phyloP scores from a whole-genome alignment of 23 tunicate genomes.

The Ciona savignyi region DNA sequence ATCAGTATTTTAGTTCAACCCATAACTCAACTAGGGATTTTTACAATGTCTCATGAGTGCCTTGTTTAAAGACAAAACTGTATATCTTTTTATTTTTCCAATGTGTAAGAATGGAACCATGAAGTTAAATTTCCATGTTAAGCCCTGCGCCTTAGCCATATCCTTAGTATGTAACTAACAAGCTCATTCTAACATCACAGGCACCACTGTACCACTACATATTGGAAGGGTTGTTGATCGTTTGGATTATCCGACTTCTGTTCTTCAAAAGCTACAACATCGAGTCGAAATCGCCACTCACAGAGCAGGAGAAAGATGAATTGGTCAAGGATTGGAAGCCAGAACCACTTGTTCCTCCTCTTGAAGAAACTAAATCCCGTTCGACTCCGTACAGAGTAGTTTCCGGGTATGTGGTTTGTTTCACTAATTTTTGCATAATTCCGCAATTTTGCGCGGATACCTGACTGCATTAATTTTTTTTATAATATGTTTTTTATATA shows the following conservation, averaged over 20 bases:
- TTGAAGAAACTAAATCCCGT: conserved; percentile 30
- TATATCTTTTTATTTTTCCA: too few relatives aligned
- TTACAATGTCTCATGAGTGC: too few relatives aligned
- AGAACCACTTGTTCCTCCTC: conserved; percentile 85
- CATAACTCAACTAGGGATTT: too few relatives aligned
- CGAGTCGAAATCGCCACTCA: conserved; percentile 39
- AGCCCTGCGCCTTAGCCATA: too few relatives aligned
- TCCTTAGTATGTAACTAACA: too few relatives aligned
- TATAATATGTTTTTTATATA: too few relatives aligned
- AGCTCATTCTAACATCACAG: too few relatives aligned
- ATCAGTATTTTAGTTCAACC: too few relatives aligned
- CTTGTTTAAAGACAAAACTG: too few relatives aligned
- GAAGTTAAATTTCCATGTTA: too few relatives aligned
- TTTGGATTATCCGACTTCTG: conserved; percentile 75
- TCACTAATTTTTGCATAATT: not conserved
- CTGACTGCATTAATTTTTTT: not conserved
- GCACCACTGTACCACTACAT: conserved; percentile 91
- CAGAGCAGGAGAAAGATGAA: conserved; percentile 76
- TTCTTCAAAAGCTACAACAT: conserved; percentile 63
- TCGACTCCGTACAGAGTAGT: conserved; percentile 33
- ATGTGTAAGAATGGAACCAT: too few relatives aligned
- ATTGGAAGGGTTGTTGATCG: conserved; percentile 64
- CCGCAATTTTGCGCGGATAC: not conserved
- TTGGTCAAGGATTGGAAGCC: conserved; percentile 90
- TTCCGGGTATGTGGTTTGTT: conserved; percentile 68